Evolutionary conservation across 2,797 vertebrate species (phyloP), one percentile per base, ranked within the genome.

Genomic region (Chromis chromis): DNA sequence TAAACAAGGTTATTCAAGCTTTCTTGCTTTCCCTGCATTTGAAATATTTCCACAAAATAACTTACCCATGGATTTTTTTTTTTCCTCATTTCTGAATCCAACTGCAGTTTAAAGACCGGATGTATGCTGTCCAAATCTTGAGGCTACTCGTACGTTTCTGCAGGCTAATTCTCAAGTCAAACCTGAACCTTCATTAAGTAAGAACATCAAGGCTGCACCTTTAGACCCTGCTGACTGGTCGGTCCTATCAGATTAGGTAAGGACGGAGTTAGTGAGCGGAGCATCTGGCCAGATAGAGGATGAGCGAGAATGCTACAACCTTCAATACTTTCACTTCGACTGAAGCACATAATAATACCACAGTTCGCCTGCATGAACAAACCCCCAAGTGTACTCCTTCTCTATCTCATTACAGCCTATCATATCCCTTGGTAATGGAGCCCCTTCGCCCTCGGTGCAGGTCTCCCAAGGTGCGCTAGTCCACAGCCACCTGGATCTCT

Each of bases 141-240:
- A 14, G 8, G 1, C 16, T 50, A 6, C 44, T 33, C 36, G 44
- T 12, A 1, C 5, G n/a, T 16, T n/a, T 56, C 50, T 22, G 56
- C 53, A 63, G 54, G 46, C 16, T 39, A 39, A 39, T 40, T 53
- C 55, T 71, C 11, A n/a, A 46, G 31, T 42, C 31, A 33, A 71
- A 25, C 21, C 42, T 39, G 36, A 64, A 48, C 53, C 28, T 12
- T 39, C 36, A 36, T 0, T 46, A 42, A 17, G 4, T 17, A 2
- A 17, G 46, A 62, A 46, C 48, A 28, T 21, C 54, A 59, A 58
- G 28, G 53, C 36, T 24, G 36, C 53, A 56, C 25, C 24, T 78
- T 55, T 3, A 63, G 46, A 58, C 46, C 8, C 39, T 13, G 33
- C 46, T 22, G 71, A 36, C 58, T 16, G 22, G 44, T 11, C 49